These are phyloP conservation scores for Habroteleia sp. DNA, from an alignment of 2,888 invertebrate species.

Conservation along the genomic window DNA sequence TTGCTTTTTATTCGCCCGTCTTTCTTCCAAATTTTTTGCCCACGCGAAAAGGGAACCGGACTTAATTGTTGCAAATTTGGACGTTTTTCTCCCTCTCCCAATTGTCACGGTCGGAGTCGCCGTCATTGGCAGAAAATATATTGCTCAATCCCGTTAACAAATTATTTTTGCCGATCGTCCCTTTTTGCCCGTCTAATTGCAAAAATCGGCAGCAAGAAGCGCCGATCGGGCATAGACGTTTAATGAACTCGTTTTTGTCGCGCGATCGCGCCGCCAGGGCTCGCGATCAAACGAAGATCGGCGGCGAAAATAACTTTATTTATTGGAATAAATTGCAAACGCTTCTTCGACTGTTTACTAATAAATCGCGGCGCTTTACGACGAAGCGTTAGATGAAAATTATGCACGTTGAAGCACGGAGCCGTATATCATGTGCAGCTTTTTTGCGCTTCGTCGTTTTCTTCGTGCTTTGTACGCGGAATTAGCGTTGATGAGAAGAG, in stretches of 20 bases:
- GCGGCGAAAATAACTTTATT: conserved; percentile 22
- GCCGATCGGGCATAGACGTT: conserved; percentile 1
- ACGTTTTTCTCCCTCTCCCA: conserved; percentile 8
- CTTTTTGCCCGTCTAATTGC: conserved; percentile 11
- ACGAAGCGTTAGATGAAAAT: conserved; percentile 26
- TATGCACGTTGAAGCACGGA: conserved; percentile 5
- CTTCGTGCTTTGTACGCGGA: conserved; percentile 1
- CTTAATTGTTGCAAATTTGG: conserved; percentile 53
- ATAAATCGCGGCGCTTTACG: conserved; percentile 7
- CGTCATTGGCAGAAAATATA: conserved; percentile 23
- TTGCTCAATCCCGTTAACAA: conserved; percentile 37
- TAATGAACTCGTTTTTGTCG: background rate
- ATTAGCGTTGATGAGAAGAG: conserved; percentile 9
- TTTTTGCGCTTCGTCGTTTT: no score
- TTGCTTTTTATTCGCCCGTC: conserved; percentile 57
- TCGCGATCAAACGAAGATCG: background rate
- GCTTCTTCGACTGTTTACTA: conserved; percentile 3
- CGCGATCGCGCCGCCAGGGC: background rate
- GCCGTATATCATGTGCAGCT: conserved; percentile 6
- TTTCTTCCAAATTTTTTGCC: conserved; percentile 29
- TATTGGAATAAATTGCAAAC: conserved; percentile 4
- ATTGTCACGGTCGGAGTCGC: conserved; percentile 28
- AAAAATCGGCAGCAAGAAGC: conserved; percentile 11
- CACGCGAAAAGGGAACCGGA: conserved; percentile 28
- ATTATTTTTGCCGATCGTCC: conserved; percentile 10